Evolutionary conservation across 2,888 invertebrate species (phyloP), one percentile per base, ranked within the genome.

Genomic region (Stomorhina lunata): DNA sequence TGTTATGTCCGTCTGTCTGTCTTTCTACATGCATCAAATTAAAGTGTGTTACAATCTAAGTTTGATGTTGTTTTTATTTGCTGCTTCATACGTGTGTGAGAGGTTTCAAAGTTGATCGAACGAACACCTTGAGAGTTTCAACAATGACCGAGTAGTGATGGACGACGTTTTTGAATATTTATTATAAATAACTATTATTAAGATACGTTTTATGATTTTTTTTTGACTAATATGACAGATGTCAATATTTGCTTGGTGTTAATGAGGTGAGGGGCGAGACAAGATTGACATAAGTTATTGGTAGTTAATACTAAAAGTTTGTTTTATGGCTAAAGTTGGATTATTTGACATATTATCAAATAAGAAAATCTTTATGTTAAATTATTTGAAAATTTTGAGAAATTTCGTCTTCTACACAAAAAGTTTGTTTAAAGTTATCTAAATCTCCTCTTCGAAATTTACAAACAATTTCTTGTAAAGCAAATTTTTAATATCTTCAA

Each of bases 61-160:
- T 63, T 73, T 29, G n/a, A 25, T 50, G 37, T 53, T 63, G 22
- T 63, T 61, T 43, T 73, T 1, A 1, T n/a, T n/a, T n/a, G n/a
- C n/a, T n/a, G n/a, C n/a, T n/a, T n/a, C n/a, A n/a, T n/a, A n/a
- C n/a, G n/a, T n/a, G n/a, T n/a, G n/a, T n/a, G n/a, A n/a, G n/a
- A n/a, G n/a, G n/a, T 1, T 37, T 27, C n/a, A 29, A 43, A 63
- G 20, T n/a, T 53, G 32, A 32, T n/a, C n/a, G n/a, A n/a, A n/a
- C n/a, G n/a, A 75, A 65, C 65, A 75, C 65, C 73, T 65, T 75
- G 73, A 65, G 32, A 32, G 6, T 29, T 37, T 53, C 32, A 55
- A 65, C 20, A 61, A 9, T 40, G n/a, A n/a, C 10, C 37, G 27
- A 40, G 25, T 4, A 32, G 34, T 17, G 4, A 7, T 17, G 10